Conservation (phyloP, 2,797 vertebrate species). For the Pangasius sanitwongsei region DNA sequence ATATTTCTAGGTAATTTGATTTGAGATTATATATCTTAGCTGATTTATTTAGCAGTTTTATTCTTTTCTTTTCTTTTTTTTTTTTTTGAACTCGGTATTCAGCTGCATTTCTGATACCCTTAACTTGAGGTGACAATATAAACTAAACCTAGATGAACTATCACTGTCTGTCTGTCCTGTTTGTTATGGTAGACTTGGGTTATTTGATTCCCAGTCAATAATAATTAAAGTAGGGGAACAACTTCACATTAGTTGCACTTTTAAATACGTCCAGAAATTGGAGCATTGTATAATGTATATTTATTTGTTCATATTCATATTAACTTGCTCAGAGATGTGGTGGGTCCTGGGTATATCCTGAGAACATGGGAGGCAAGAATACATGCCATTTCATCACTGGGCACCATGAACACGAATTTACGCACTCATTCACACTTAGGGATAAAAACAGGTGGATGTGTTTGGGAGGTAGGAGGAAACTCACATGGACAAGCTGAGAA, state of each 20-base stretch:
- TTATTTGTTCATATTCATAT: neutral
- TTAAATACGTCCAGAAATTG: neutral
- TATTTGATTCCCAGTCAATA: neutral
- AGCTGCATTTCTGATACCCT: conserved; percentile 54
- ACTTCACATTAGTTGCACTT: neutral
- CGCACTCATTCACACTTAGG: neutral
- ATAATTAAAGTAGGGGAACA: neutral
- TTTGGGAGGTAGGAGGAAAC: neutral
- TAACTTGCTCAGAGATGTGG: neutral
- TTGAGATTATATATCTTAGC: conserved; percentile 38
- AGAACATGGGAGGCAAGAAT: neutral
- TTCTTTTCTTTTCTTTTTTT: neutral
- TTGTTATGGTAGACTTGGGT: conserved; percentile 1
- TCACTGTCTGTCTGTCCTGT: conserved; percentile 8
- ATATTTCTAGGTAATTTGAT: conserved; percentile 34
- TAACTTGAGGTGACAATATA: conserved; percentile 46
- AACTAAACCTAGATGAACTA: conserved; percentile 45
- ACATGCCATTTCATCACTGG: neutral
- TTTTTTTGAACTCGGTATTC: conserved; percentile 49
- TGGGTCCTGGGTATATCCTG: neutral
- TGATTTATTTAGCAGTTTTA: conserved; percentile 48
- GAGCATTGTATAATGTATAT: neutral
- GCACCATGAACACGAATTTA: neutral
- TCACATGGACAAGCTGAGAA: neutral
- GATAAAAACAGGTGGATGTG: neutral